Percentiles rank a stretch among this genome's conserved stretches.
phyloP scores from a whole-genome alignment of 2,113 vertebrate species.

The Pituophis catenifer region DNA sequence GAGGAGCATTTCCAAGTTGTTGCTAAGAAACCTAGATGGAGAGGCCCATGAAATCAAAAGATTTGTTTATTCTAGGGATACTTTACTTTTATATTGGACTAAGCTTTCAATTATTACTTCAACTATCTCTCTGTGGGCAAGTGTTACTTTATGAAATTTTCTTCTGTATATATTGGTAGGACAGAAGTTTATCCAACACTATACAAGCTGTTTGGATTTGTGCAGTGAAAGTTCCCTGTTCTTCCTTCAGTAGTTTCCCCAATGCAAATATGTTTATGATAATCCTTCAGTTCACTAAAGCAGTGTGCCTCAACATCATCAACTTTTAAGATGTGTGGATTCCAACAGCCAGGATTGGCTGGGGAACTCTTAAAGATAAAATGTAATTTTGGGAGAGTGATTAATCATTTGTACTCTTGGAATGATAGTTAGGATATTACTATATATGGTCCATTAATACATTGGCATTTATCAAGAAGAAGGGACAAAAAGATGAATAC shows the following conservation, averaged over 20 bases:
- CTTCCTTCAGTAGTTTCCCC: not conserved
- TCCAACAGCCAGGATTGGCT: not conserved
- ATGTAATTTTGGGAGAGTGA: too few species aligned
- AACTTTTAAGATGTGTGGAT: not conserved
- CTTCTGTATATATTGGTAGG: not conserved
- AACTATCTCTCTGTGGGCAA: not conserved
- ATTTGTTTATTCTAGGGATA: not conserved
- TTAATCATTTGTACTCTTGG: not conserved
- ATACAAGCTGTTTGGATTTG: not conserved
- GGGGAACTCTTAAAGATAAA: not conserved
- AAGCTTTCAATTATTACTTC: not conserved
- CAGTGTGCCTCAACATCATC: not conserved
- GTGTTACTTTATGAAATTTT: not conserved
- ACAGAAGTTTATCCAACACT: not conserved
- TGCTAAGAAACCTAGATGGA: not conserved
- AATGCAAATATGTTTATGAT: not conserved
- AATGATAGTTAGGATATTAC: not conserved
- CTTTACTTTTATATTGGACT: not conserved
- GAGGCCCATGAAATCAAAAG: not conserved
- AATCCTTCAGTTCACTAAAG: not conserved
- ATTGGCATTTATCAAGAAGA: not conserved
- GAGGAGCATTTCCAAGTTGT: not conserved
- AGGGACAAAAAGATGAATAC: slow-evolving; percentile 12
- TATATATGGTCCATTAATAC: not conserved
- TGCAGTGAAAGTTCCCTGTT: not conserved